A percentile compares a stretch with the other conserved stretches of the same genome.
phyloP scores from a whole-genome alignment of 2,797 vertebrate species.

The Gymnopithys bicolor region DNA sequence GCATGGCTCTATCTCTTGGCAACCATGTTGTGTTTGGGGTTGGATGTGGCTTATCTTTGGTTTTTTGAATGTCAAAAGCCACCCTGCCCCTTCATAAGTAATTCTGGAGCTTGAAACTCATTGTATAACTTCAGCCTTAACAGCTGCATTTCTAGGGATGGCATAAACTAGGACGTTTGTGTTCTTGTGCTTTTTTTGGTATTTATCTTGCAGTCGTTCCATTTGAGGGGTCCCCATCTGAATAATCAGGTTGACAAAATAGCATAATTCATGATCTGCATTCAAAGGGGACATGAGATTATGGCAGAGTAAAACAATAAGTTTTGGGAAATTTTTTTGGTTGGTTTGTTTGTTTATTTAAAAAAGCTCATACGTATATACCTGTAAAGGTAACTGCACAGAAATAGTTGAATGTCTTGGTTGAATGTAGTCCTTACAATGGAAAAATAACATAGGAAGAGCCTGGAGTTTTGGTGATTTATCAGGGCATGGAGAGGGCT shows the following conservation, averaged over 20 bases:
- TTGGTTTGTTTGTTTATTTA: too few species aligned
- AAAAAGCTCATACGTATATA: too few species aligned
- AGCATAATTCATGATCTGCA: not conserved
- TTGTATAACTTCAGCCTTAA: not conserved
- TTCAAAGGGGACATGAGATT: not conserved
- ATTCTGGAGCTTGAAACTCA: not conserved
- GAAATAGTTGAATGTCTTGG: not conserved
- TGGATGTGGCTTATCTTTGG: not conserved
- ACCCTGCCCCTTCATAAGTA: not conserved
- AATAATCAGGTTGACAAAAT: not conserved
- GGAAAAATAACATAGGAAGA: not conserved
- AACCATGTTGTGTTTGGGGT: not conserved
- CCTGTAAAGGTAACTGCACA: not conserved
- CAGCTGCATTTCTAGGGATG: not conserved
- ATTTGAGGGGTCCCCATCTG: not conserved
- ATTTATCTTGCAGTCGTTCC: not conserved
- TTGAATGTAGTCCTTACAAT: not conserved
- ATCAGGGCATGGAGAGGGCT: rapidly evolving
- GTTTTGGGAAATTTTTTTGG: not conserved
- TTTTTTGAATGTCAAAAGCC: not conserved
- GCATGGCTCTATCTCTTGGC: not conserved
- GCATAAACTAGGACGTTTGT: not conserved
- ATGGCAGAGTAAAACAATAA: not conserved
- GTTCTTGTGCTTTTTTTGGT: not conserved
- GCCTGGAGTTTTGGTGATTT: not conserved